Base-by-base conservation (phyloP, 2,113 vertebrate genomes). In the Paradoxurus hermaphroditus region DNA sequence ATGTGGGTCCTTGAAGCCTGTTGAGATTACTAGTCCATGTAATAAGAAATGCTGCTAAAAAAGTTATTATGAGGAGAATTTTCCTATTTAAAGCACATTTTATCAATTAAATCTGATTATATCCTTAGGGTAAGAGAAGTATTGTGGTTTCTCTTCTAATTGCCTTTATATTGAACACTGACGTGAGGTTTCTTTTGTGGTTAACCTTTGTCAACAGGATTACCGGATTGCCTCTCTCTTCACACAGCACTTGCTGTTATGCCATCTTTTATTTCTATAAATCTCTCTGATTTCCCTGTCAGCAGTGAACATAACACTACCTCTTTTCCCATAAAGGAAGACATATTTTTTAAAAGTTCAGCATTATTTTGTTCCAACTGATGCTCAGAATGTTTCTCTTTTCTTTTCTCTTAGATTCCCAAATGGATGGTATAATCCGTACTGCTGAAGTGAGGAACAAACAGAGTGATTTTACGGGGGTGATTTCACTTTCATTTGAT, bases 121-220 rank as follows among this genome's bases (percentile, higher is more conserved):
- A 75, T 77, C n/a, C 46, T 75, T 67, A 46, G 67, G 62, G 39
- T 41, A 79, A 79, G 23, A 90, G 41, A 72, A 11, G 77, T 77
- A 72, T 7, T 56, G 39, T 56, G n/a, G 23, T 59, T 85, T 95
- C 23, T 34, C 9, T 85, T 78, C 19, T 67, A 49, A 72, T 72
- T 95, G 65, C 21, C 70, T 86, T 97, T 88, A 65, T 86, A 77
- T 51, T 90, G 36, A 91, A 29, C 85, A 95, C 49, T 62, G 29
- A 72, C 1, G 0, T 31, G 39, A 7, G 14, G 4, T 82, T 97
- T 93, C 87, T 65, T 95, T 94, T 95, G 62, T 36, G 92, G 70
- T 72, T 97, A 90, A 16, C 21, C 15, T 94, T 85, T 90, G 13
- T 86, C 59, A 82, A 62, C 53, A 77, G 2, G 77, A 78, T 96